A percentile compares a stretch with the other conserved stretches of the same genome.
phyloP scores from a whole-genome alignment of 2,888 invertebrate genomes.

The Taenaris catops region DNA sequence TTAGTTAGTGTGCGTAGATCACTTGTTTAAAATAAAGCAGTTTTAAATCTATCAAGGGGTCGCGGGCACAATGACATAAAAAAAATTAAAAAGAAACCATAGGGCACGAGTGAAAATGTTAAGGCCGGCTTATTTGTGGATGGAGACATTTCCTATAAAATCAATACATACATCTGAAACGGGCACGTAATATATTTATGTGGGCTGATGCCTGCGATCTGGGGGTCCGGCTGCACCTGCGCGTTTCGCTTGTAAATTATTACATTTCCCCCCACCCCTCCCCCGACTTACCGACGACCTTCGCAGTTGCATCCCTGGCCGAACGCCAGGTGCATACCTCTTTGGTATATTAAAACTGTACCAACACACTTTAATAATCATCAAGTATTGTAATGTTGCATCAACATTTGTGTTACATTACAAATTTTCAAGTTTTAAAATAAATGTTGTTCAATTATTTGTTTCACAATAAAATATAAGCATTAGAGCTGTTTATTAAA shows the following conservation, averaged over 20 bases:
- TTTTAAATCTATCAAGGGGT: too few relatives aligned
- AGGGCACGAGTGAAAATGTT: too few relatives aligned
- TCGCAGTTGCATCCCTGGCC: conserved; percentile 66
- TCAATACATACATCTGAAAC: conserved; percentile 11
- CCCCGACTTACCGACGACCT: conserved; percentile 43
- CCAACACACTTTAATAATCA: conserved; percentile 19
- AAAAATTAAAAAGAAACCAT: too few relatives aligned
- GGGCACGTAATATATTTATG: conserved; percentile 17
- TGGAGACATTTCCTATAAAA: too few relatives aligned
- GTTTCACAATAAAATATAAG: conserved; percentile 1
- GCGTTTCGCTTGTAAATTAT: conserved; percentile 50
- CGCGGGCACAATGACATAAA: too few relatives aligned
- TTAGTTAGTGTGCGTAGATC: too few relatives aligned
- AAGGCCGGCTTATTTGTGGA: too few relatives aligned
- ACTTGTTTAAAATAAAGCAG: too few relatives aligned
- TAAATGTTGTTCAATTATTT: too few relatives aligned
- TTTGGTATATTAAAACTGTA: conserved; percentile 27
- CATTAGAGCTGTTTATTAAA: conserved; percentile 20
- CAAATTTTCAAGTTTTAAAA: not conserved
- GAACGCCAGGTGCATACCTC: conserved; percentile 43
- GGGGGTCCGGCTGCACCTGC: conserved; percentile 59
- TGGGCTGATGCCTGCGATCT: conserved; percentile 23
- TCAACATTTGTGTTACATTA: conserved; percentile 1
- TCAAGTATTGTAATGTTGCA: not conserved
- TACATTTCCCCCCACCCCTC: conserved; percentile 34